These are phyloP conservation scores for Gibbula magus DNA, from an alignment of 2,888 invertebrate species.

Conservation along the genomic window DNA sequence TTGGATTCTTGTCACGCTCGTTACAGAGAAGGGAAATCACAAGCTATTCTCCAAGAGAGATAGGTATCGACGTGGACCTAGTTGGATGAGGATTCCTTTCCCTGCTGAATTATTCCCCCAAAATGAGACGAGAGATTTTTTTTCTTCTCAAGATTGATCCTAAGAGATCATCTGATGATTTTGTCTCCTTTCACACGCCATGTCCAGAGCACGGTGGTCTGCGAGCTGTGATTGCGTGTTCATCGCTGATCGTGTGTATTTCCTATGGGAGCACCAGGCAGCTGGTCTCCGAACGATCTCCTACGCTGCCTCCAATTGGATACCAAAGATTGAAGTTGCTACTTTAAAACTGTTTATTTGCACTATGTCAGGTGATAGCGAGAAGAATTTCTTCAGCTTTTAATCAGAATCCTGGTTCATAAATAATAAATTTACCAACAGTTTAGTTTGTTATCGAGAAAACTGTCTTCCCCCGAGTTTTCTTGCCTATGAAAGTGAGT, in stretches of 20 bases:
- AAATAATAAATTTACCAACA: slow-evolving; percentile 25
- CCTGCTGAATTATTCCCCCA: neutral
- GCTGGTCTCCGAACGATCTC: slow-evolving; percentile 14
- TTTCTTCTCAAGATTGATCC: slow-evolving; percentile 1
- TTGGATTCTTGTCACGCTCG: slow-evolving; percentile 4
- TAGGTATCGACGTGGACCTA: slow-evolving; percentile 7
- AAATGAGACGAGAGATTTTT: neutral
- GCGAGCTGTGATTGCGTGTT: neutral
- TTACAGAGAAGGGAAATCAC: neutral
- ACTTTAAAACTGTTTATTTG: slow-evolving; percentile 22
- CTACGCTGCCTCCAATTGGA: neutral
- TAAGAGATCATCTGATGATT: slow-evolving; percentile 1
- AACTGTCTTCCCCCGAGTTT: neutral
- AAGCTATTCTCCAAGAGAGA: neutral
- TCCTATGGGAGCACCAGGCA: slow-evolving; percentile 14
- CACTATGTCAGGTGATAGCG: slow-evolving; percentile 11
- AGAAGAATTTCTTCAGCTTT: neutral
- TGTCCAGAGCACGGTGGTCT: neutral
- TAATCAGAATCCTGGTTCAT: neutral
- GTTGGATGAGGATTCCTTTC: neutral
- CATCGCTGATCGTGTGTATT: neutral
- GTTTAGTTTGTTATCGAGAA: slow-evolving; percentile 12
- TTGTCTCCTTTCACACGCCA: neutral
- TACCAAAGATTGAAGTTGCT: neutral
- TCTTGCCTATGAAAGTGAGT: neutral